Base-by-base conservation (phyloP, 2,113 vertebrate species). In the Tupaia tana region DNA sequence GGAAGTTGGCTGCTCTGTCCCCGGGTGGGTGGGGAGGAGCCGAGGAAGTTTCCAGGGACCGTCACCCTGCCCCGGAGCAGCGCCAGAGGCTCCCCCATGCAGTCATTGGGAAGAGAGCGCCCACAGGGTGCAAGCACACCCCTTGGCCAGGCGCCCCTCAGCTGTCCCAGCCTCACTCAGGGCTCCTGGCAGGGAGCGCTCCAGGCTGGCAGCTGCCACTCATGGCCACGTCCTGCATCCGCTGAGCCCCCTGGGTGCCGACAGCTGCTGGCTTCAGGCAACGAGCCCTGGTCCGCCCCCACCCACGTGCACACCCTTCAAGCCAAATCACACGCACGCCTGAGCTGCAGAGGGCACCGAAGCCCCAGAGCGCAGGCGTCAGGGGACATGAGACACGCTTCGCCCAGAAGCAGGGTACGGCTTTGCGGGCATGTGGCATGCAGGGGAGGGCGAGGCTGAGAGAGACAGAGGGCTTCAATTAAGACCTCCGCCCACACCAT, bases 331-430 rank as follows among this genome's bases (percentile, higher is more conserved):
- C 2, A 7, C 1, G 1, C 1, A 3, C 12, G 4, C 31, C 66
- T 22, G 14, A 0, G 20, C 19, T 77, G 5, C 63, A 71, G 77
- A 61, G 52, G 11, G 34, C 10, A 12, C 52, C 11, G 3, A 25
- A 6, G 1, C 14, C n/a, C 70, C 29, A 34, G 9, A 52, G 24
- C 89, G 19, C 79, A 82, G 4, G 94, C 95, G 96, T 97, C 88
- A 96, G 94, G 98, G 92, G 93, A 97, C 92, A 95, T 64, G 93
- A 97, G 97, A 96, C 83, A 54, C 34, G 87, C 83, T 19, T 0
- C 86, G 90, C 87, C 95, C 96, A 93, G 82, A 96, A 97, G 80
- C 70, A 97, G 96, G 96, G 43, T 43, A 5, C 43, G 43, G 43
- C 43, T 43, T 43, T 43, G 43, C 43, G 43, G 43, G 43, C 43